Percentiles rank a stretch among this genome's conserved stretches.
These are phyloP conservation scores for Potorous gilbertii DNA, from an alignment of 2,797 vertebrate genomes.

Conservation along the genomic window DNA sequence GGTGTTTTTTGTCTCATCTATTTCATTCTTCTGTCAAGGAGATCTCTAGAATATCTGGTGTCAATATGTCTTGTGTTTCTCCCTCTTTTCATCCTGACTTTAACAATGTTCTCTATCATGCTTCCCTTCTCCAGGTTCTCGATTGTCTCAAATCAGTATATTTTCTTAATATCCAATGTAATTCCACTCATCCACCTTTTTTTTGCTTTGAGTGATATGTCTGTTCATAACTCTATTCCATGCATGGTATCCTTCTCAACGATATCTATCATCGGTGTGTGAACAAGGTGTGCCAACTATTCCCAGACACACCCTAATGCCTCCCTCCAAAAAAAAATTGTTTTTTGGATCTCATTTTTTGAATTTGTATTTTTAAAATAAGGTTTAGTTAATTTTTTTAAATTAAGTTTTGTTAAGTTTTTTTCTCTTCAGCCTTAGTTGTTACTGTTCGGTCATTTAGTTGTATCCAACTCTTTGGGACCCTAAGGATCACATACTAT, in stretches of 20 bases:
- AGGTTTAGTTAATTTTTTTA: not conserved
- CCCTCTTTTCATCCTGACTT: not conserved
- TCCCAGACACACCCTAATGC: not conserved
- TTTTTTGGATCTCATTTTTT: not conserved
- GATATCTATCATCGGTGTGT: not conserved
- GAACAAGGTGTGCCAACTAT: not conserved
- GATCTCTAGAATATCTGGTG: not conserved
- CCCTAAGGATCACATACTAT: not conserved
- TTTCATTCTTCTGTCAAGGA: not conserved
- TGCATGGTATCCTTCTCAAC: not conserved
- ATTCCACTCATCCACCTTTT: not conserved
- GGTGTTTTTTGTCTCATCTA: not conserved
- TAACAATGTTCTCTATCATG: not conserved
- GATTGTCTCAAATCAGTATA: not conserved
- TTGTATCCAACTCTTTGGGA: not conserved
- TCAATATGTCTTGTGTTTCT: not conserved
- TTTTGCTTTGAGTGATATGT: not conserved
- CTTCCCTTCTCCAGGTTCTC: not conserved
- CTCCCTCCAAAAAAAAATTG: not conserved
- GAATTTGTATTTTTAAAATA: not conserved
- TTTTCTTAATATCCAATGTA: not conserved
- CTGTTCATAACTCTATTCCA: not conserved
- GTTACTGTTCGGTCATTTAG: not conserved
- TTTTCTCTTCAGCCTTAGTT: not conserved
- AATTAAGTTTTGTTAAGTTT: not conserved